Evolutionary conservation across 2,113 vertebrate genomes (phyloP), one percentile per base, ranked within the genome.

Genomic region (Perognathus longimembris): DNA sequence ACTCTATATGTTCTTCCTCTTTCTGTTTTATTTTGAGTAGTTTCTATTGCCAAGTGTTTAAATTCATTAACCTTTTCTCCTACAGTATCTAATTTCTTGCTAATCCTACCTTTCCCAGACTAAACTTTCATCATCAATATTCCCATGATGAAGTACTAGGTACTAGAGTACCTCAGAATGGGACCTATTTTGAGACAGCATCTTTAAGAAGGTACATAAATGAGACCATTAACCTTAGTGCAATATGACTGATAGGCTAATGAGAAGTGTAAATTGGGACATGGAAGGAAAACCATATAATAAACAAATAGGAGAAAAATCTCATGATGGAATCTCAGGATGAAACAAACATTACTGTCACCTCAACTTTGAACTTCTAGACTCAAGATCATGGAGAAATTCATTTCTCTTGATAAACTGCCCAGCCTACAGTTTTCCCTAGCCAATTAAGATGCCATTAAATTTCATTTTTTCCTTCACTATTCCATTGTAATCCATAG

Each of bases 401-500:
- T 66, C 76, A 69, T 36, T 66, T 90, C 3, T 59, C 4, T 36
- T 18, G 24, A 69, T 80, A 73, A 61, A 59, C 50, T 32, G n/a
- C 4, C 12, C 10, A 63, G 21, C 17, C 76, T 76, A 15, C 38
- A 40, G n/a, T 21, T 79, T 28, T 50, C 38, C 22, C 22, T 42
- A 79, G 15, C 20, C 91, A 74, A 78, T 17, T 93, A 83, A 88
- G 54, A 90, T 2, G 32, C 10, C 7, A 85, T n/a, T 9, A 36
- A 24, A 91, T 21, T 30, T 57, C 63, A n/a, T 73, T 80, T 78
- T 91, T 5, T 54, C 66, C 79, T 81, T 40, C 61, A 92, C 50
- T 42, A 63, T 28, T 42, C 30, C 11, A 42, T 88, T 70, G 85
- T 86, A 64, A 45, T 50, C 36, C 20, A 6, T 24, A 50, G 7